Conservation (phyloP, 2,113 vertebrate species). For the Epinephelus fuscoguttatus region DNA sequence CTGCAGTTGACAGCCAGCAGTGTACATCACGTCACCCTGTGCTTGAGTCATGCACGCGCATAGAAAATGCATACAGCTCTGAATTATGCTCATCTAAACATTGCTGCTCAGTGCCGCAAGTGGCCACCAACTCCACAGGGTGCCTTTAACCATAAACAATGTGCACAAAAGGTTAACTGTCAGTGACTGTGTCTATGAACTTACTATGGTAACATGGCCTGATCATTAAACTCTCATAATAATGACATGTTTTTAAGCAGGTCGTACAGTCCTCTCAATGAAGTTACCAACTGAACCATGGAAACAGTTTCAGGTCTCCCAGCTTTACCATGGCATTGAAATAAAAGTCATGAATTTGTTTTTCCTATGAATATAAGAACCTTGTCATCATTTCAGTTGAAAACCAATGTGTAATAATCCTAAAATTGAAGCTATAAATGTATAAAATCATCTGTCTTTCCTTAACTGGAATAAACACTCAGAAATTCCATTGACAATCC, state of each 20-base stretch:
- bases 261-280: neutral
- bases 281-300: neutral
- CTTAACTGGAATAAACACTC: neutral
- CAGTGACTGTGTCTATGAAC: neutral
- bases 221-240: neutral
- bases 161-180: neutral
- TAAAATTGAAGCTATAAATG: neutral
- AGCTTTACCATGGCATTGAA: too few relatives aligned
- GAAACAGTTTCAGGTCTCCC: too few relatives aligned
- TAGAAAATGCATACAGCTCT: neutral
- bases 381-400: too few relatives aligned
- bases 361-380: too few relatives aligned
- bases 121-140: neutral
- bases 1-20: conserved; percentile 2
- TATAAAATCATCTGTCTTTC: neutral
- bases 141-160: neutral
- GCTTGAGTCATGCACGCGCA: neutral
- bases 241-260: neutral
- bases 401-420: too few relatives aligned
- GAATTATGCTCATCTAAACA: neutral
- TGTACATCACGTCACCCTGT: neutral
- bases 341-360: too few relatives aligned
- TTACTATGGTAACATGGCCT: neutral
- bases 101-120: neutral
- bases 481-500: neutral